phyloP scores from a whole-genome alignment of 2,113 vertebrate genomes.

The Notiomystis cincta region DNA sequence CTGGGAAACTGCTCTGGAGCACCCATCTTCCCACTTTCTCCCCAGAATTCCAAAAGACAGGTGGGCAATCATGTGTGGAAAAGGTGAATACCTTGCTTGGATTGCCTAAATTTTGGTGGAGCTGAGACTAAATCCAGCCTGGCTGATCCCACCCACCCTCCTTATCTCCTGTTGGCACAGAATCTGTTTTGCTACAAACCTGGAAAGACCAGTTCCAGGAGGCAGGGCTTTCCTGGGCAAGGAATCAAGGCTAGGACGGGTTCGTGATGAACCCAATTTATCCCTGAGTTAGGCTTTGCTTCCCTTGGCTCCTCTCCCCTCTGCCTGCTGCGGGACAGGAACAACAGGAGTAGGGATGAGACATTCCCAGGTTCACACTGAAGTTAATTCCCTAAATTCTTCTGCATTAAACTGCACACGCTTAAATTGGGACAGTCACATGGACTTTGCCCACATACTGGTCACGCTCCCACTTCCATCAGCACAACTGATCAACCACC shows the following conservation, averaged over 20 bases:
- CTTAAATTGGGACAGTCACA: conserved; percentile 32
- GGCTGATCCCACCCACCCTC: neutral
- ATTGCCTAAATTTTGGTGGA: neutral
- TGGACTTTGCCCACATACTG: conserved; percentile 2
- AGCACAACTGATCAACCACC: neutral
- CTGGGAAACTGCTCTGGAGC: neutral
- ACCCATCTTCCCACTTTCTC: neutral
- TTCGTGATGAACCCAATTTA: neutral
- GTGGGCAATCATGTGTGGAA: no score
- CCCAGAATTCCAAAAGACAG: neutral
- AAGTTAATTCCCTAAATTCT: neutral
- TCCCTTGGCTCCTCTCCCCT: neutral
- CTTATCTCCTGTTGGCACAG: neutral
- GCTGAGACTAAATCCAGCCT: neutral
- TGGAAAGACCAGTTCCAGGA: neutral
- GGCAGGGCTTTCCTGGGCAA: neutral
- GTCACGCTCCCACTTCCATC: neutral
- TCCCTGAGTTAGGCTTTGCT: neutral
- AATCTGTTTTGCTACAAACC: neutral
- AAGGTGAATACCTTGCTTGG: neutral
- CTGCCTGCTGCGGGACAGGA: neutral
- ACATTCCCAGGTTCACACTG: neutral
- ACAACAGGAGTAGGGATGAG: neutral
- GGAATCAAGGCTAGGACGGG: neutral
- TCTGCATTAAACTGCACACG: neutral